Percentiles rank a stretch among this genome's conserved stretches.
Conservation (phyloP, 92 coral and sea anemone genomes). For the Umimayanthus chanpuru region DNA sequence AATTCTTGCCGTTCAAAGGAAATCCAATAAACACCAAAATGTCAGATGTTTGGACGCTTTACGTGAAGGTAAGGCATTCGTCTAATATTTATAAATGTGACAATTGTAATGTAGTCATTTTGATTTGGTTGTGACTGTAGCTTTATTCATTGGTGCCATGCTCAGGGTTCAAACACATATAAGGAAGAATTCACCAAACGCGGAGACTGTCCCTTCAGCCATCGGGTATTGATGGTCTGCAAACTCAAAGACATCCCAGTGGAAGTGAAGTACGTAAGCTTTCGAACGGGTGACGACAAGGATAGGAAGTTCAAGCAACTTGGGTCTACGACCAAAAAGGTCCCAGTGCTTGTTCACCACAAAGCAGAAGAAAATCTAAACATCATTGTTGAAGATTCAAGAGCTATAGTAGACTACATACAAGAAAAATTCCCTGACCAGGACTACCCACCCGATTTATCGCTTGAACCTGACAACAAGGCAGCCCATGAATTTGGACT, state of each 20-base stretch:
- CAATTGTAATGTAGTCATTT: background rate
- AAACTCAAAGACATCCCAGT: slow-evolving; percentile 44
- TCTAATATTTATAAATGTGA: background rate
- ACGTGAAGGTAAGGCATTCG: slow-evolving; percentile 22
- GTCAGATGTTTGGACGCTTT: slow-evolving; percentile 32
- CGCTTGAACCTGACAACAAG: slow-evolving; percentile 24
- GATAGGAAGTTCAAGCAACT: slow-evolving; percentile 36
- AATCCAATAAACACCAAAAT: slow-evolving; percentile 6
- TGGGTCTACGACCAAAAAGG: slow-evolving; percentile 18
- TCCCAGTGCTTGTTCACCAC: slow-evolving; percentile 60
- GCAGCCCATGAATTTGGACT: slow-evolving; percentile 38
- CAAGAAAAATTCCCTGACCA: slow-evolving; percentile 56
- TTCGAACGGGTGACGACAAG: slow-evolving; percentile 43
- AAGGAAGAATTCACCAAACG: slow-evolving; percentile 46
- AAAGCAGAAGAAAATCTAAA: slow-evolving; percentile 25
- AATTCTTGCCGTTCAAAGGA: background rate
- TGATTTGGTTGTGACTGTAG: background rate
- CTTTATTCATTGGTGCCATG: background rate
- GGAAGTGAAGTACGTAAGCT: slow-evolving; percentile 48
- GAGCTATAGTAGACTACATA: slow-evolving; percentile 54
- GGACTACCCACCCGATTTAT: background rate
- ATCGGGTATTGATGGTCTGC: slow-evolving; percentile 65
- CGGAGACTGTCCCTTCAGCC: slow-evolving; percentile 66
- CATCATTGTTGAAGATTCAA: slow-evolving; percentile 53
- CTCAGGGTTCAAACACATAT: slow-evolving; percentile 63